A percentile compares a stretch with the other conserved stretches of the same genome.
Evolutionary conservation across 2,797 vertebrate genomes (phyloP).

Genomic region (Manis javanica): DNA sequence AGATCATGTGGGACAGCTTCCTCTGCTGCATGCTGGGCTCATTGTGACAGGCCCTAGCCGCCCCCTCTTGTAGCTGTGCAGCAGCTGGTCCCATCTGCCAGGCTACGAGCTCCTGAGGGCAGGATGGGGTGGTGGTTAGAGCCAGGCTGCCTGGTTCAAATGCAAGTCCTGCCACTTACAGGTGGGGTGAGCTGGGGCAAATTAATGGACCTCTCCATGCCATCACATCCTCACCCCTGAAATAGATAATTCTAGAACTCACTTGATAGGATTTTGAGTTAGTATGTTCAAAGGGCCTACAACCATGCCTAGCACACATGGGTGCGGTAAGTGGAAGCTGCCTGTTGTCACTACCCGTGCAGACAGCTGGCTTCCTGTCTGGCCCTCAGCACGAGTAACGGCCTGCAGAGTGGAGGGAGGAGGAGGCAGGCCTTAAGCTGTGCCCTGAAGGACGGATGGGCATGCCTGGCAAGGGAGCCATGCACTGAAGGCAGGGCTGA

Average conservation of each 20-base stretch:
- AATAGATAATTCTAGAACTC: background rate
- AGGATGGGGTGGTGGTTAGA: fast-evolving
- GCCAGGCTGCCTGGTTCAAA: background rate
- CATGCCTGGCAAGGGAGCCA: background rate
- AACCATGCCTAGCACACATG: background rate
- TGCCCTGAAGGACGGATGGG: background rate
- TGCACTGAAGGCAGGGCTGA: fast-evolving
- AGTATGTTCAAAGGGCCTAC: background rate
- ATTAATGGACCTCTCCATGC: background rate
- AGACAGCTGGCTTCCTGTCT: background rate
- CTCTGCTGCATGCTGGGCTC: fast-evolving
- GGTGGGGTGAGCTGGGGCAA: background rate
- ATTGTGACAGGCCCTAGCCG: no score
- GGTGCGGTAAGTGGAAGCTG: background rate
- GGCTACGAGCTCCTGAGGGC: background rate
- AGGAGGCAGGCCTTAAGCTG: background rate
- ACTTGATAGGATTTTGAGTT: background rate
- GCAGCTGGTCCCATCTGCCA: background rate
- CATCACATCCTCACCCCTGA: background rate
- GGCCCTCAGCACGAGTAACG: background rate
- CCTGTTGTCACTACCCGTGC: background rate
- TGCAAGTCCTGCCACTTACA: background rate
- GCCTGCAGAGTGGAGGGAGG: background rate
- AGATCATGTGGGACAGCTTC: background rate
- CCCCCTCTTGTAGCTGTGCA: background rate